Conservation (phyloP, 2,888 invertebrate genomes). For the Willowsia nigromaculata region DNA sequence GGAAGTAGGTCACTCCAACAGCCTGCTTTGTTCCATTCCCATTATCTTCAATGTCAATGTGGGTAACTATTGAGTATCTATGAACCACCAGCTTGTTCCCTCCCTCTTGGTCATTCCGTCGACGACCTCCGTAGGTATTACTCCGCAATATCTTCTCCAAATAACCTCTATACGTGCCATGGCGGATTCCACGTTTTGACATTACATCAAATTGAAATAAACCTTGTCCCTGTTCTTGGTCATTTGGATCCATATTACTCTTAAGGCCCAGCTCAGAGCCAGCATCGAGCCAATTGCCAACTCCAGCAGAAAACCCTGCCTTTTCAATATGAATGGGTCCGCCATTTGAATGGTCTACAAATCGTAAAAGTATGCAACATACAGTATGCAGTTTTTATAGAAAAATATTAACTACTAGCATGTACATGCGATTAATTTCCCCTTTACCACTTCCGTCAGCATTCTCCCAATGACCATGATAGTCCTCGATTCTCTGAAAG, state of each 20-base stretch:
- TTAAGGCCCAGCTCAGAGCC: conserved; percentile 21
- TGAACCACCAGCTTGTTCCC: conserved; percentile 37
- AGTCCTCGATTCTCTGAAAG: conserved; percentile 44
- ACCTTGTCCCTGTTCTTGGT: background rate
- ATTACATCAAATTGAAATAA: conserved; percentile 43
- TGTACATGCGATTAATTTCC: too few relatives aligned
- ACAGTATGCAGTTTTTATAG: background rate
- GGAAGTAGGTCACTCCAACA: conserved; percentile 75
- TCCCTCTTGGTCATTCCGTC: background rate
- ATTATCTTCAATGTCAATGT: conserved; percentile 20
- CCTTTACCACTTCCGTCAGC: conserved; percentile 18
- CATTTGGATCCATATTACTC: conserved; percentile 17
- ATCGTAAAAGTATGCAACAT: background rate
- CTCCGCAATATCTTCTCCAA: background rate
- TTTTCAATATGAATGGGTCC: conserved; percentile 55
- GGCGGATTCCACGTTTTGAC: conserved; percentile 28
- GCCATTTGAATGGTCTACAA: conserved; percentile 22
- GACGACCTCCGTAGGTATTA: background rate
- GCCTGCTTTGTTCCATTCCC: conserved; percentile 79
- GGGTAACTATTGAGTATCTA: conserved; percentile 32
- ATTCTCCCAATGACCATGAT: conserved; percentile 37
- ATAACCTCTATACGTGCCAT: conserved; percentile 42
- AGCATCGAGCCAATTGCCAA: conserved; percentile 41
- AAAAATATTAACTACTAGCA: too few relatives aligned
- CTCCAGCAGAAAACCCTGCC: background rate